phyloP scores from a whole-genome alignment of 1,140 invertebrate genomes.

The Atta cephalotes region DNA sequence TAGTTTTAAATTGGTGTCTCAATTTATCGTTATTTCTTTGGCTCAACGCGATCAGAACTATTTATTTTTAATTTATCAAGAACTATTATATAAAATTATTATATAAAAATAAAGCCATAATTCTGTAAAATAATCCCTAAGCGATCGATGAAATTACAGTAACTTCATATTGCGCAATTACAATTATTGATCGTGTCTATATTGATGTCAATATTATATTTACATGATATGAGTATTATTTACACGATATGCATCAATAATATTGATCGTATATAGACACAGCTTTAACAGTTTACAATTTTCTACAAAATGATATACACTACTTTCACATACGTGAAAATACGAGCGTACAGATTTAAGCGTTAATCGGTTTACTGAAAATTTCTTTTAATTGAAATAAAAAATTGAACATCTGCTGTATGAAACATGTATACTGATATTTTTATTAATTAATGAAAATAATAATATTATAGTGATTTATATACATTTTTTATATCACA shows the following conservation, averaged over 20 bases:
- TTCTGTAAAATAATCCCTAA: not conserved
- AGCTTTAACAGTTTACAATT: constrained; percentile 3
- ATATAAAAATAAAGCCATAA: not conserved
- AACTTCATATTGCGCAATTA: constrained; percentile 15
- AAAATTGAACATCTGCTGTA: not conserved
- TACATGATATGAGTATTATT: not conserved
- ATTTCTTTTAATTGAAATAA: not conserved
- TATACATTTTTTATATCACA: constrained; percentile 21
- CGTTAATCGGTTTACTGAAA: constrained; percentile 9
- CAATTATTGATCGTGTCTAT: constrained; percentile 6
- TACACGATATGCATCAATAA: constrained; percentile 10
- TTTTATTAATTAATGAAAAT: constrained; percentile 10
- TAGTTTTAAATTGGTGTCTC: not conserved
- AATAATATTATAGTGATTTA: constrained; percentile 14
- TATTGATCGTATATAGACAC: not conserved
- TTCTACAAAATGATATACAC: not conserved
- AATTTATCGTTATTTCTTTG: not conserved
- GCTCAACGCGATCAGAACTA: not conserved
- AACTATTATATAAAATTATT: not conserved
- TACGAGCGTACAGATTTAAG: not conserved
- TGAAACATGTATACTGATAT: not conserved
- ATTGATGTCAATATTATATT: constrained; percentile 26
- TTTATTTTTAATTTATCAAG: not conserved
- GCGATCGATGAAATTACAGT: constrained; percentile 5
- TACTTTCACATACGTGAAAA: not conserved